Conservation (phyloP, 2,797 vertebrate species). For the Linurgus olivaceus region DNA sequence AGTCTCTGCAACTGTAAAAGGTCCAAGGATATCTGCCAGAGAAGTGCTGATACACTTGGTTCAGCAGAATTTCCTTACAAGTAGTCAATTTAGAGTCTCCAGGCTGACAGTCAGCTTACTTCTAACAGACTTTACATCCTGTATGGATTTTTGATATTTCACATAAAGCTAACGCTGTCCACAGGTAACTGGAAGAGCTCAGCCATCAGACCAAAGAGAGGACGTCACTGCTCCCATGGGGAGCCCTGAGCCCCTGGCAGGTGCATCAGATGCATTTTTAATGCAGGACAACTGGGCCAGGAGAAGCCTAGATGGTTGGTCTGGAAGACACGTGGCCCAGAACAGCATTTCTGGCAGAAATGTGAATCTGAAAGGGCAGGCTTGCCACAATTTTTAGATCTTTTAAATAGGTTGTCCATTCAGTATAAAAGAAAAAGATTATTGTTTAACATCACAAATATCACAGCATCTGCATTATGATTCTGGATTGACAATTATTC, state of each 20-base stretch:
- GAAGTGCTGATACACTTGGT: constrained; percentile 79
- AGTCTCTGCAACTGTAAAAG: constrained; percentile 35
- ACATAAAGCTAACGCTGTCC: constrained; percentile 49
- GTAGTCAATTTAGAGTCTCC: constrained; percentile 86
- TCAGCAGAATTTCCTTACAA: constrained; percentile 83
- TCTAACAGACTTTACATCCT: constrained; percentile 85
- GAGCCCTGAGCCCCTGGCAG: constrained; percentile 24
- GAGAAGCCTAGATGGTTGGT: constrained; percentile 18
- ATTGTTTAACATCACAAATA: neutral
- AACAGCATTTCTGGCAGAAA: constrained; percentile 21
- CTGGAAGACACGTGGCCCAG: neutral
- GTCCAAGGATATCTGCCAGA: constrained; percentile 81
- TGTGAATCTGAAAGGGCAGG: neutral
- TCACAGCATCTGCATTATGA: neutral
- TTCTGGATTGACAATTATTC: neutral
- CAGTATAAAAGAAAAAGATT: neutral
- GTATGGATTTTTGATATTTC: constrained; percentile 81
- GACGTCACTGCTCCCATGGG: neutral
- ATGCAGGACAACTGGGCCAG: constrained; percentile 57
- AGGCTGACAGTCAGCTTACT: constrained; percentile 84
- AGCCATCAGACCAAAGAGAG: constrained; percentile 37
- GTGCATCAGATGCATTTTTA: constrained; percentile 58
- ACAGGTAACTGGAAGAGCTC: constrained; percentile 42
- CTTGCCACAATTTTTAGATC: neutral
- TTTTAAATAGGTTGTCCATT: neutral